phyloP scores from a whole-genome alignment of 2,113 vertebrate genomes.

The Rhineura floridana region DNA sequence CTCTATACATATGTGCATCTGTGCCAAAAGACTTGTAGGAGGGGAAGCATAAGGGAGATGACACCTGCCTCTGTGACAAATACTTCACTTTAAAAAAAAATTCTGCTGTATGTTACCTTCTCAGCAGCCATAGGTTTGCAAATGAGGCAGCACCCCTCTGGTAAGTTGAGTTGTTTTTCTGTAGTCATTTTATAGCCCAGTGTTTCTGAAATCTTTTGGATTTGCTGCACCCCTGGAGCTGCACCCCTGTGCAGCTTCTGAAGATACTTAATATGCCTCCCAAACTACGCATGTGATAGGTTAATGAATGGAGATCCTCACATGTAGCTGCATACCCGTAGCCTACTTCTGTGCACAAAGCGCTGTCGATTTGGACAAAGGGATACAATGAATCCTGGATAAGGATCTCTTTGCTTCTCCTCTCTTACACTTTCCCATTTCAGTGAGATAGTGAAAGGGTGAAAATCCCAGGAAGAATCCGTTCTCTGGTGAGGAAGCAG shows the following conservation, averaged over 20 bases:
- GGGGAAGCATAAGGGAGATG: background rate
- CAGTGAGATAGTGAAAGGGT: background rate
- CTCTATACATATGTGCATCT: slow-evolving; percentile 3
- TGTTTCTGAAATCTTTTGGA: too few relatives aligned
- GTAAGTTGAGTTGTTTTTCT: too few relatives aligned
- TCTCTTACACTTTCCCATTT: background rate
- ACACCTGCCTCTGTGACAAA: background rate
- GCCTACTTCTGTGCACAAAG: too few relatives aligned
- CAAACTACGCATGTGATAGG: background rate
- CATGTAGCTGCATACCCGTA: too few relatives aligned
- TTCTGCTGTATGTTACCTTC: background rate
- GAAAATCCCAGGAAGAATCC: too few relatives aligned
- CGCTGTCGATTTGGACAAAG: too few relatives aligned
- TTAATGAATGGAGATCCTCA: background rate
- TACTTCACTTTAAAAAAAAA: too few relatives aligned
- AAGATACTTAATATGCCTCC: background rate
- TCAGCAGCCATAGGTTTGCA: background rate
- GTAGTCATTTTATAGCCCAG: too few relatives aligned
- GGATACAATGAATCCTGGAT: too few relatives aligned
- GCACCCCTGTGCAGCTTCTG: background rate
- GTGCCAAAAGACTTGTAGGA: background rate
- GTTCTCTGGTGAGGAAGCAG: too few relatives aligned
- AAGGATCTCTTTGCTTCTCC: background rate
- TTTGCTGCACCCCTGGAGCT: too few relatives aligned
- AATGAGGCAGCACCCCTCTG: background rate